phyloP scores from a whole-genome alignment of 2,888 invertebrate genomes.

The Mactromeris polynyma region DNA sequence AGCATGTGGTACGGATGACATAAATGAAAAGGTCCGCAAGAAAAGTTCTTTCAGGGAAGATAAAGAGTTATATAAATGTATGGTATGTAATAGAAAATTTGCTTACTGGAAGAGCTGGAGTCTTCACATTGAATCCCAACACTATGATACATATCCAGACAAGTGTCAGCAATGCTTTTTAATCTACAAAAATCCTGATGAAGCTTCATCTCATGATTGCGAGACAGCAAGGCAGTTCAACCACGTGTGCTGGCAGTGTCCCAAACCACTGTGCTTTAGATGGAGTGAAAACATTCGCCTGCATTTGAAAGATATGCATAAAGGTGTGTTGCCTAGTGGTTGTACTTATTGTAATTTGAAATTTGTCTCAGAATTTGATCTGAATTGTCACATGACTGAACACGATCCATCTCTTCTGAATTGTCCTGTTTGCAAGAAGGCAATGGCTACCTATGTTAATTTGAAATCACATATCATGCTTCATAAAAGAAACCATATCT shows the following conservation, averaged over 20 bases:
- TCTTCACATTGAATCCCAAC: slow-evolving; percentile 19
- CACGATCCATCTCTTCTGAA: slow-evolving; percentile 28
- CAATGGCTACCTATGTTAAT: slow-evolving; percentile 16
- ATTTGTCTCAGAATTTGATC: slow-evolving; percentile 30
- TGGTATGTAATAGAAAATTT: slow-evolving; percentile 25
- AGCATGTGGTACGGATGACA: neutral
- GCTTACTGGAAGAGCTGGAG: slow-evolving; percentile 22
- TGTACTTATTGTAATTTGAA: slow-evolving; percentile 17
- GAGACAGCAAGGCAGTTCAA: slow-evolving; percentile 24
- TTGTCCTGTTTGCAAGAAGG: slow-evolving; percentile 32
- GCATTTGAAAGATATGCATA: slow-evolving; percentile 24
- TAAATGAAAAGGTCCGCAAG: slow-evolving; percentile 1
- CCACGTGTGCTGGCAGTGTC: slow-evolving; percentile 31
- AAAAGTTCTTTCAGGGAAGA: neutral
- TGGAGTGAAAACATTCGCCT: slow-evolving; percentile 24
- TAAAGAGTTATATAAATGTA: slow-evolving; percentile 7
- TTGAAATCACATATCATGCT: slow-evolving; percentile 25
- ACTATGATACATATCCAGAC: slow-evolving; percentile 30
- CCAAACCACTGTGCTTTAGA: slow-evolving; percentile 18
- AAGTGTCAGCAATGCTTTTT: slow-evolving; percentile 23
- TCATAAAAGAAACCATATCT: slow-evolving; percentile 32
- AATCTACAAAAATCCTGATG: slow-evolving; percentile 18
- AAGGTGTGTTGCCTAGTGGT: slow-evolving; percentile 5
- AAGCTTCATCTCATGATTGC: slow-evolving; percentile 25
- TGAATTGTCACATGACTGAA: slow-evolving; percentile 30